phyloP scores from a whole-genome alignment of 2,797 vertebrate genomes.

The Fundulus diaphanus region DNA sequence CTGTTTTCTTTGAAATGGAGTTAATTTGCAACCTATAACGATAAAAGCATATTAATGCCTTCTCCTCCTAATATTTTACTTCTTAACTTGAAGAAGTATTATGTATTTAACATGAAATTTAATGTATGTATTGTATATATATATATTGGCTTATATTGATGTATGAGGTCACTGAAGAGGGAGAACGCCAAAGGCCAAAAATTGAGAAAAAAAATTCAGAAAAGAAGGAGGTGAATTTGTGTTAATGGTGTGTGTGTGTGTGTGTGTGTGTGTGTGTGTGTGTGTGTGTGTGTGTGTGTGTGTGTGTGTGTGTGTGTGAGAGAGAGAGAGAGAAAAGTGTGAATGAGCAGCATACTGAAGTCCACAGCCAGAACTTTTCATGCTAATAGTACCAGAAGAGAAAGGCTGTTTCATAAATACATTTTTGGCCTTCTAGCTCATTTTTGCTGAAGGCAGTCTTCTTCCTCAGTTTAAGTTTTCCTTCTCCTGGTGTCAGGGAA shows the following conservation, averaged over 20 bases:
- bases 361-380: slow-evolving; percentile 81
- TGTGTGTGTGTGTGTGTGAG: not conserved
- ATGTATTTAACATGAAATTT: slow-evolving; percentile 57
- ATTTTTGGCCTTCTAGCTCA: slow-evolving; percentile 73
- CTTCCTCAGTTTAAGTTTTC: slow-evolving; percentile 75
- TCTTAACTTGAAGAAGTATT: slow-evolving; percentile 54
- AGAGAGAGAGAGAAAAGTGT: not conserved
- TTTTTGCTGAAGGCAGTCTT: slow-evolving; percentile 76
- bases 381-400: slow-evolving; percentile 76
- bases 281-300: not conserved
- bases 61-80: slow-evolving; percentile 41
- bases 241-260: slow-evolving; percentile 32
- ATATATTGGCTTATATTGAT: slow-evolving; percentile 64
- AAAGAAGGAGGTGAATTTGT: slow-evolving; percentile 50
- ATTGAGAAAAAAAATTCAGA: slow-evolving; percentile 59
- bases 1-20: slow-evolving; percentile 3
- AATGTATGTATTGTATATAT: slow-evolving; percentile 57
- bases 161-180: slow-evolving; percentile 59
- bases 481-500: slow-evolving; percentile 69
- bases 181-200: slow-evolving; percentile 68
- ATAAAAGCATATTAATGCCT: slow-evolving; percentile 2
- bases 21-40: slow-evolving; percentile 18
- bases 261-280: slow-evolving; percentile 1
- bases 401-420: slow-evolving; percentile 79
- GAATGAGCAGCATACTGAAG: slow-evolving; percentile 79